These are phyloP conservation scores for Microtus ochrogaster DNA, from an alignment of 2,113 vertebrate species.

Conservation along the genomic window DNA sequence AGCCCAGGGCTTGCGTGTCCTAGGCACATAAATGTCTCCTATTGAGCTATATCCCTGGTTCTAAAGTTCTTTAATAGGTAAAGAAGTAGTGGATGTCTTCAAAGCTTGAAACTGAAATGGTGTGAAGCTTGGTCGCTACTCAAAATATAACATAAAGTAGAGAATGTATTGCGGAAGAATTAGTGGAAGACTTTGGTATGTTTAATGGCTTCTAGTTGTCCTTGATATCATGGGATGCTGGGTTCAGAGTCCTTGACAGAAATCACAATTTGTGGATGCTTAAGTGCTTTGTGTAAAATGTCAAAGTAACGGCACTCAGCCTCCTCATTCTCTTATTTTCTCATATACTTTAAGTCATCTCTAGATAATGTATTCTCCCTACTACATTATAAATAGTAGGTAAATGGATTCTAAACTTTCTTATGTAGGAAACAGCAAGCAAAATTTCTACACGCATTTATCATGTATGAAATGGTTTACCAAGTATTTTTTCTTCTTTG, in stretches of 20 bases:
- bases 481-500: neutral
- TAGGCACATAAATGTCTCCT: neutral
- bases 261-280: neutral
- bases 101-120: neutral
- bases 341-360: neutral
- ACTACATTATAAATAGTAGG: neutral
- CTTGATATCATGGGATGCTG: neutral
- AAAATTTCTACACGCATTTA: neutral
- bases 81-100: neutral
- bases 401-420: neutral
- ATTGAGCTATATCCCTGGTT: neutral
- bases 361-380: neutral
- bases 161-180: neutral
- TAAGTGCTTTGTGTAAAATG: neutral
- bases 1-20: neutral
- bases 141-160: neutral
- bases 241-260: neutral
- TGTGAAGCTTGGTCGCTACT: neutral
- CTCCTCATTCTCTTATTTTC: neutral
- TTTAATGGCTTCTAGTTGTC: neutral
- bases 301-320: neutral
- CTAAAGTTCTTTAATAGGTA: conserved; percentile 10
- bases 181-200: neutral
- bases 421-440: neutral
- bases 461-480: neutral